Evolutionary conservation across 2,888 invertebrate species (phyloP).

Genomic region (Cantharis nigra): DNA sequence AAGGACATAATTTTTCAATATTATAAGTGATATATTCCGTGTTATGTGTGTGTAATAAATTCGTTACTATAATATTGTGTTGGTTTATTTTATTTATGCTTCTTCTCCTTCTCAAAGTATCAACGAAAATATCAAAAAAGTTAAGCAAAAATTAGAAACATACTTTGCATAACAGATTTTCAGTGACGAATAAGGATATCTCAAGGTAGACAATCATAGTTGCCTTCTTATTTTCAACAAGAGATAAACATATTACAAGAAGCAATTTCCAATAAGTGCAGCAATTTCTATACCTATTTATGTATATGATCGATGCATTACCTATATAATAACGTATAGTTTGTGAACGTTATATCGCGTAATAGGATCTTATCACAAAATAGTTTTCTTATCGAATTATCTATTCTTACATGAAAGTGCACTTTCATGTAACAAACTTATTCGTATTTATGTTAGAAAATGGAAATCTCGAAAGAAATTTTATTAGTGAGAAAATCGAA

Average conservation of each 20-base stretch:
- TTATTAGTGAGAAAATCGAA: neutral
- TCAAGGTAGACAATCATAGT: neutral
- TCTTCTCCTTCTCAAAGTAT: no score
- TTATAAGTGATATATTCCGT: constrained; percentile 22
- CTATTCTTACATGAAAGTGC: constrained; percentile 26
- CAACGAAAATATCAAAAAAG: no score
- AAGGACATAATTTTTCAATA: constrained; percentile 10
- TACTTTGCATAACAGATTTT: no score
- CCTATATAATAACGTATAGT: constrained; percentile 11
- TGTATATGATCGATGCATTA: constrained; percentile 11
- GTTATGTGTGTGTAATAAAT: constrained; percentile 25
- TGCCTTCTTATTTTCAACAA: neutral
- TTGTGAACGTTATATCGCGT: constrained; percentile 8
- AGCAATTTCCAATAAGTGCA: constrained; percentile 5
- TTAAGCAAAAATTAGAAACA: neutral
- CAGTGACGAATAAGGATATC: neutral
- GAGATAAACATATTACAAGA: neutral
- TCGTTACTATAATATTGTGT: constrained; percentile 1
- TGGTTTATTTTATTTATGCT: neutral
- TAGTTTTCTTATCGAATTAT: constrained; percentile 20
- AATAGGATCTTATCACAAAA: constrained; percentile 22
- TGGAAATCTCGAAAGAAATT: neutral
- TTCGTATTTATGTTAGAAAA: neutral
- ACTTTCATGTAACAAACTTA: constrained; percentile 15
- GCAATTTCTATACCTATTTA: constrained; percentile 1